A percentile compares a stretch with the other conserved stretches of the same genome.
Evolutionary conservation across 2,888 invertebrate genomes (phyloP).

Genomic region (Lasioglossum leucozonium): DNA sequence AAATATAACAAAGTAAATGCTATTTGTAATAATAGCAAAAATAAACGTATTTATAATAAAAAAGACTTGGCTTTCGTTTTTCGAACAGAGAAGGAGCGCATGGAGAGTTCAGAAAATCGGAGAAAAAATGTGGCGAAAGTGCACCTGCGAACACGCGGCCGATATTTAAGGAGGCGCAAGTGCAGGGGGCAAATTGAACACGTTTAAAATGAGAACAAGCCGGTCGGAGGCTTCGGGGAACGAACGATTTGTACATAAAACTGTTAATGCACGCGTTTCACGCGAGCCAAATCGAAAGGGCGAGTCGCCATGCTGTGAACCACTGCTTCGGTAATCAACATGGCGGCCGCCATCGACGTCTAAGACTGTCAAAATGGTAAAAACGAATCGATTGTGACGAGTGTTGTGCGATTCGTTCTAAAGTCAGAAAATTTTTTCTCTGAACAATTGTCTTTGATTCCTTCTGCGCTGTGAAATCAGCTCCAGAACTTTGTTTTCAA

Average conservation of each 20-base stretch:
- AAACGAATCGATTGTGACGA: too few species aligned
- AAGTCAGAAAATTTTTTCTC: too few species aligned
- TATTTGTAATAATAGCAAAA: too few species aligned
- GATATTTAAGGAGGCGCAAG: slow-evolving; percentile 13
- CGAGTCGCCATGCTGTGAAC: neutral
- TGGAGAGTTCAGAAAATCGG: neutral
- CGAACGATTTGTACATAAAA: slow-evolving; percentile 37
- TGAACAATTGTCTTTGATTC: neutral
- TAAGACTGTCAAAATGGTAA: too few species aligned
- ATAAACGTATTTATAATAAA: too few species aligned
- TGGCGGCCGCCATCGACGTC: neutral
- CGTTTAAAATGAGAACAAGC: slow-evolving; percentile 29
- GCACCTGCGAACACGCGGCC: slow-evolving; percentile 11
- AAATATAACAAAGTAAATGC: too few species aligned
- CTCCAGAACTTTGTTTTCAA: too few species aligned
- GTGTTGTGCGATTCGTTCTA: too few species aligned
- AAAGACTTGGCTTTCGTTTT: too few species aligned
- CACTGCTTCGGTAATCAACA: neutral
- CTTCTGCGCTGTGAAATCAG: neutral
- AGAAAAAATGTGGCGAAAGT: slow-evolving; percentile 7
- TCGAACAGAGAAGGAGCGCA: neutral
- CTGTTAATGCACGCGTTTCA: slow-evolving; percentile 40
- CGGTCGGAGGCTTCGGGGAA: slow-evolving; percentile 33
- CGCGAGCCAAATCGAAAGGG: slow-evolving; percentile 38
- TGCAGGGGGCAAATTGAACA: slow-evolving; percentile 28